Conservation (phyloP, 2,888 invertebrate species). For the Drosophila recens region DNA sequence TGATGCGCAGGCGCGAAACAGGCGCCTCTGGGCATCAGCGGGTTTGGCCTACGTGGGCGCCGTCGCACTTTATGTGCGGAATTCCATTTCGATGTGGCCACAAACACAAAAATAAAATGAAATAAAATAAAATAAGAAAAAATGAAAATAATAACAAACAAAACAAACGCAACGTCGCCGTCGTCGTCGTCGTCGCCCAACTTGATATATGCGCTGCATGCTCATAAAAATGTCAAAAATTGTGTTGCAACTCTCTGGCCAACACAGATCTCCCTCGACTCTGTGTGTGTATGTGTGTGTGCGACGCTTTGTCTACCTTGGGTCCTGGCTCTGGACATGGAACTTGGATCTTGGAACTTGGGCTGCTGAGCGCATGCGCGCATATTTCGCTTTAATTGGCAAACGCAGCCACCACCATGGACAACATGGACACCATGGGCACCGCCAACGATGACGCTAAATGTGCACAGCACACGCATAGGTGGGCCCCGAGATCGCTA, state of each 20-base stretch:
- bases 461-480: constrained; percentile 75
- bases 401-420: constrained; percentile 59
- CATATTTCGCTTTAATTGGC: constrained; percentile 82
- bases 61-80: constrained; percentile 72
- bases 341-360: constrained; percentile 3
- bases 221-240: constrained; percentile 84
- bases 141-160: constrained; percentile 25
- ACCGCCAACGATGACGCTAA: constrained; percentile 81
- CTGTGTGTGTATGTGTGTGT: constrained; percentile 25
- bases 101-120: constrained; percentile 19
- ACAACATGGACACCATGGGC: constrained; percentile 32
- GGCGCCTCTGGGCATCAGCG: constrained; percentile 82
- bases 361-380: constrained; percentile 70
- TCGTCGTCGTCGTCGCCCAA: constrained; percentile 58
- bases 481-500: constrained; percentile 55
- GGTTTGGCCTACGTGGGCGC: constrained; percentile 74
- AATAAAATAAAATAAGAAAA: constrained; percentile 3
- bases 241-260: constrained; percentile 50
- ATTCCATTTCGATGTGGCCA: constrained; percentile 59
- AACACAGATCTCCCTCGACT: not conserved
- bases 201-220: constrained; percentile 82
- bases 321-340: constrained; percentile 21
- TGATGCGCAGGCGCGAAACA: constrained; percentile 78
- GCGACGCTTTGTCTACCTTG: constrained; percentile 68
- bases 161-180: constrained; percentile 54